phyloP scores from a whole-genome alignment of 2,888 invertebrate genomes.

The Dysmachus trigonus region DNA sequence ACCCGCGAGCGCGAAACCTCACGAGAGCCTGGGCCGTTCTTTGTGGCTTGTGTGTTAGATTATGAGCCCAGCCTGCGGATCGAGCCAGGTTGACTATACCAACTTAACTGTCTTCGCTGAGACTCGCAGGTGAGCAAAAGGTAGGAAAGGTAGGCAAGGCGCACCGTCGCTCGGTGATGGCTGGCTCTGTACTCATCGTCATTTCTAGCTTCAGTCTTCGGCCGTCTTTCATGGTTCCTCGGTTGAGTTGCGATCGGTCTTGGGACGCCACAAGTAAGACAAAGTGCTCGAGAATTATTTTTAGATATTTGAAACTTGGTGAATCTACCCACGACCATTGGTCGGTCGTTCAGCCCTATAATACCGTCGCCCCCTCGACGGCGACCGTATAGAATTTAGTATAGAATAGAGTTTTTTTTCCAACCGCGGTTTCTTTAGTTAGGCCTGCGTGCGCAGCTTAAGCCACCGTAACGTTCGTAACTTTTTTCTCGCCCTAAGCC shows the following conservation, averaged over 20 bases:
- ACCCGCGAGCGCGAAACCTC: neutral
- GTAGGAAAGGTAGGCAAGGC: conserved; percentile 11
- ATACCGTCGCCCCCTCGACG: neutral
- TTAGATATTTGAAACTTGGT: neutral
- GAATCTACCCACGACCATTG: neutral
- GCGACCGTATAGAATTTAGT: too few species aligned
- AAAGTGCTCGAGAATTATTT: conserved; percentile 1
- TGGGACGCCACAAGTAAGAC: neutral
- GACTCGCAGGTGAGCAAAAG: conserved; percentile 9
- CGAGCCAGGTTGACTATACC: neutral
- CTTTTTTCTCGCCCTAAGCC: neutral
- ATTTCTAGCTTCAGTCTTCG: conserved; percentile 32
- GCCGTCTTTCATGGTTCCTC: conserved; percentile 16
- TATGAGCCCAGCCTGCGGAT: neutral
- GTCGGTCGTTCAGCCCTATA: neutral
- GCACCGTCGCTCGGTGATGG: neutral
- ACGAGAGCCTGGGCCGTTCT: neutral
- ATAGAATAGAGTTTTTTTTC: too few species aligned
- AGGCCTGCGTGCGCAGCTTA: neutral
- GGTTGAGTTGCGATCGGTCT: conserved; percentile 7
- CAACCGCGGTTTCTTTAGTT: neutral
- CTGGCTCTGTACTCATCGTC: neutral
- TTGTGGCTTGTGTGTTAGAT: neutral
- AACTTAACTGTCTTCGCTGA: conserved; percentile 19
- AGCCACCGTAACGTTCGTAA: neutral